Percentiles rank a stretch among this genome's conserved stretches.
Evolutionary conservation across 1,140 invertebrate genomes (phyloP).

Genomic region (Bombus pyrosoma): DNA sequence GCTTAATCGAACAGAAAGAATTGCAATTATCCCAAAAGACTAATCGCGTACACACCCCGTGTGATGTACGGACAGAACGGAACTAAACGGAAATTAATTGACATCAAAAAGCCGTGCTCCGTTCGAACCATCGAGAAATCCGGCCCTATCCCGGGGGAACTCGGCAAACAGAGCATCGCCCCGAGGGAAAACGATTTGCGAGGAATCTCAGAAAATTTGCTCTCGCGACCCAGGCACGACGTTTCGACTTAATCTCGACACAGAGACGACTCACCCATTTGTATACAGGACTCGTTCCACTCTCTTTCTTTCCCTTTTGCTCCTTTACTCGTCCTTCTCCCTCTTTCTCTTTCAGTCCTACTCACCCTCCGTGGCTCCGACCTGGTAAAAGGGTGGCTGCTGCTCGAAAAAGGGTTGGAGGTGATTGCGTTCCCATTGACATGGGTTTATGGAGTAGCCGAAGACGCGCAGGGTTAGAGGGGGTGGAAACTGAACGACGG

Average conservation of each 20-base stretch:
- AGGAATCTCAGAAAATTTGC: constrained; percentile 45
- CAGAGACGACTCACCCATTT: constrained; percentile 50
- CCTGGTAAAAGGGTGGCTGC: constrained; percentile 28
- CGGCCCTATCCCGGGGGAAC: neutral
- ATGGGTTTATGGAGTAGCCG: constrained; percentile 68
- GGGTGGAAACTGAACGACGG: constrained; percentile 10
- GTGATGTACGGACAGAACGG: neutral
- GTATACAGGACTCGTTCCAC: constrained; percentile 55
- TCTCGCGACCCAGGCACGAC: constrained; percentile 20
- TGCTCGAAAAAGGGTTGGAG: constrained; percentile 57
- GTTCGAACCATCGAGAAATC: neutral
- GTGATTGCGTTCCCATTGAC: constrained; percentile 77
- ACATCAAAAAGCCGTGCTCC: neutral
- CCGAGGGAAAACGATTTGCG: constrained; percentile 19
- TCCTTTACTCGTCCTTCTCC: neutral
- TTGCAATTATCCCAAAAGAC: no score
- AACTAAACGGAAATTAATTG: constrained; percentile 6
- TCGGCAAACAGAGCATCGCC: neutral
- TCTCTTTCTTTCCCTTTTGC: neutral
- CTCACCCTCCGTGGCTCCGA: neutral
- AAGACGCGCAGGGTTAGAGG: constrained; percentile 31
- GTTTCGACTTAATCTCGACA: constrained; percentile 61
- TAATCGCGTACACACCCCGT: no score
- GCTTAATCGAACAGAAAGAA: no score
- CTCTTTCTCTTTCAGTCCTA: neutral